Base-by-base conservation (phyloP, 2,797 vertebrate genomes). In the Cichlasoma orientale region DNA sequence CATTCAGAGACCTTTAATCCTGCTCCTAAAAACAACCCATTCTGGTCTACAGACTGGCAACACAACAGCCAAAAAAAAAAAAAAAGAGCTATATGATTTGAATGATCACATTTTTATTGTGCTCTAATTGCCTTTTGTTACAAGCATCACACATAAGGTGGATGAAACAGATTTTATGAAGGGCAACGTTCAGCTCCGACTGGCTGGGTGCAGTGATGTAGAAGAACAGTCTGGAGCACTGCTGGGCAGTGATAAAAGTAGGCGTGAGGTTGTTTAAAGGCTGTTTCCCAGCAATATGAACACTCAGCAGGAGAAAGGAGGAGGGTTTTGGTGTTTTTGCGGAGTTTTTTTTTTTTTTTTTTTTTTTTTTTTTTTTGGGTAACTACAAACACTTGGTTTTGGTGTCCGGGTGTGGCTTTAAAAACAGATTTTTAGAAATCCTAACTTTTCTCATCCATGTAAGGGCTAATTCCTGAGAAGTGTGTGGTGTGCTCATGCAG, bases 381-480 rank as follows among this genome's bases (percentile, higher is more conserved):
- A 92, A 94, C 89, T 90, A 80, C 88, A 88, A 92, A 87, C 89
- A 85, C 84, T 88, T 47, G 85, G 83, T 90, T 89, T 90, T 75
- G 70, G 78, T 88, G 83, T 89, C 80, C 9, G 89, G 94, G 90
- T 88, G 91, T 66, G 59, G 84, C 80, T 72, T 82, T 36, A 78
- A 75, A 73, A 61, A 79, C 54, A 58, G 36, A 57, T 82, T 88
- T 85, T 76, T 87, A 31, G 58, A 86, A 87, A 85, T 82, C 74
- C 72, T 16, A 70, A 83, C 69, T 87, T 82, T 86, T 90, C 73
- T 86, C 68, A 77, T 86, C 58, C 59, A 38, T 79, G 70, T 82
- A 58, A 66, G 63, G 76, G 29, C 53, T 70, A 56, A 21, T 73
- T 13, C 3, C 47, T 72, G 69, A 77, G 80, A 75, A 78, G 72